Evolutionary conservation across 2,888 invertebrate genomes (phyloP).

Genomic region (Malacosoma neustria): DNA sequence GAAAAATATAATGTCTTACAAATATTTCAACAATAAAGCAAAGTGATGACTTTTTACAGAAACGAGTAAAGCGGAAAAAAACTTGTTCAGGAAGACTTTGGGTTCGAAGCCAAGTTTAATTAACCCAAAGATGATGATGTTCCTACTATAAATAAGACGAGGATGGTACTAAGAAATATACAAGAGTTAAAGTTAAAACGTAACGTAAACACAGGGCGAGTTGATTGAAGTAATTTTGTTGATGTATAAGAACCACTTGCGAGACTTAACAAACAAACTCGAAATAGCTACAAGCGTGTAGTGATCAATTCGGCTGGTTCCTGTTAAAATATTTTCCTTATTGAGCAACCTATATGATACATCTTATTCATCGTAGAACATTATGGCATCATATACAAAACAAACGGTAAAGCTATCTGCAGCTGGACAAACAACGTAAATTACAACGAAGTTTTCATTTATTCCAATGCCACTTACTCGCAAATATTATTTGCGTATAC

Average conservation of each 20-base stretch:
- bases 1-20: too few relatives aligned
- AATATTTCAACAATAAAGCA: too few relatives aligned
- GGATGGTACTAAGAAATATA: too few relatives aligned
- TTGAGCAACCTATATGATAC: conserved; percentile 5
- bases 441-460: not conserved
- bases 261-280: conserved; percentile 27
- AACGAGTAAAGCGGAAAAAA: too few relatives aligned
- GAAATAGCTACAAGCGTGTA: conserved; percentile 29
- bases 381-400: not conserved
- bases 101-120: too few relatives aligned
- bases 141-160: too few relatives aligned
- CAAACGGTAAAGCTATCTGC: not conserved
- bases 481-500: conserved; percentile 1
- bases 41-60: too few relatives aligned
- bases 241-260: conserved; percentile 33
- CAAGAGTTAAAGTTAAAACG: not conserved
- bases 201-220: conserved; percentile 1
- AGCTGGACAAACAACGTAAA: not conserved
- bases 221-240: conserved; percentile 24
- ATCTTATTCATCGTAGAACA: not conserved
- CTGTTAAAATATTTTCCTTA: conserved; percentile 10
- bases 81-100: too few relatives aligned
- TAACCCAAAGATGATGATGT: too few relatives aligned
- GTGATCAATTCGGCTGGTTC: conserved; percentile 4
- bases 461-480: conserved; percentile 11